These are phyloP conservation scores for Neolamprologus cancellatus DNA, from an alignment of 2,113 vertebrate species.

Conservation along the genomic window DNA sequence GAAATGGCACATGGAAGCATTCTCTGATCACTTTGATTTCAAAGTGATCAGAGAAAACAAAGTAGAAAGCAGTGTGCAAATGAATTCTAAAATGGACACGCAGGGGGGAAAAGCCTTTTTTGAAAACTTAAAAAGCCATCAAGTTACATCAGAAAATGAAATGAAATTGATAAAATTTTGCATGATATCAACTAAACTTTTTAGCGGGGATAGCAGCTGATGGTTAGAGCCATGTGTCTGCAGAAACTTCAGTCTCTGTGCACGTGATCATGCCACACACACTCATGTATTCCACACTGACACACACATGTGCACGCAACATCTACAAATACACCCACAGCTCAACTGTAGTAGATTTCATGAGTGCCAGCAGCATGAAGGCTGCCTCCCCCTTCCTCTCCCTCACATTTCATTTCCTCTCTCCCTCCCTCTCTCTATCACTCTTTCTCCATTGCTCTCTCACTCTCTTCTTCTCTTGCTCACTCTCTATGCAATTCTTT, in stretches of 20 bases:
- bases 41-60: background rate
- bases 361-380: conserved; percentile 35
- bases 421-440: background rate
- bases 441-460: background rate
- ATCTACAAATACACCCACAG: conserved; percentile 42
- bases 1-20: background rate
- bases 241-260: background rate
- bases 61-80: background rate
- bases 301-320: background rate
- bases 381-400: conserved; percentile 8
- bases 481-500: background rate
- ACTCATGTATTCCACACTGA: background rate
- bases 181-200: background rate
- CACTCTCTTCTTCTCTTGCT: background rate
- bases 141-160: background rate
- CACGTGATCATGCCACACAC: background rate
- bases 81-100: background rate
- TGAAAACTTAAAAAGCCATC: background rate
- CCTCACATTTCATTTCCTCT: background rate
- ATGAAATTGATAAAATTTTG: background rate
- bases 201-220: background rate
- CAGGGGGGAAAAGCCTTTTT: background rate
- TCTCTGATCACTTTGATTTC: background rate
- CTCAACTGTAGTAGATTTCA: conserved; percentile 46
- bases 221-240: background rate